Conservation (phyloP, 30 jellyfish, hydroid and myxozoan species). For the Mastigias papua region DNA sequence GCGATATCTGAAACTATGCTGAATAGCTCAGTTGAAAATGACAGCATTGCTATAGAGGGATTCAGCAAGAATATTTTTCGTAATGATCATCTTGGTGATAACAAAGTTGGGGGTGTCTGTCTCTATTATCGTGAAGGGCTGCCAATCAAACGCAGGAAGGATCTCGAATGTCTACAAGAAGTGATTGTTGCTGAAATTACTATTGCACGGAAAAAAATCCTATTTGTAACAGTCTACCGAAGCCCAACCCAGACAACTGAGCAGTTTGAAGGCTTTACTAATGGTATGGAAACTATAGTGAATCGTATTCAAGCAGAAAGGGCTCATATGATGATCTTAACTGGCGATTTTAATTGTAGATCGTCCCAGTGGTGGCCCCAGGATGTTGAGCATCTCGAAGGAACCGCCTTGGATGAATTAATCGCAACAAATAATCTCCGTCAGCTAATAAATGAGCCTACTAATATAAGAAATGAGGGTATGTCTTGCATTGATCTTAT, state of each 20-base stretch:
- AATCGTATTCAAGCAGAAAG: no score
- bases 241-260: no score
- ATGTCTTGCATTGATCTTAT: no score
- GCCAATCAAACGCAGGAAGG: conserved; percentile 13
- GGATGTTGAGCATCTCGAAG: conserved; percentile 28
- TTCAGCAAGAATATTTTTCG: not conserved
- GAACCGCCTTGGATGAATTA: conserved; percentile 41
- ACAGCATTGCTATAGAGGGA: not conserved
- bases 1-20: conserved; percentile 18
- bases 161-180: conserved; percentile 1
- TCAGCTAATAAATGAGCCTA: conserved; percentile 35
- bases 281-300: no score
- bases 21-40: not conserved
- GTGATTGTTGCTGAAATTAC: not conserved
- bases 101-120: not conserved
- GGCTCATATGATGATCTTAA: no score
- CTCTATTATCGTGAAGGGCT: conserved; percentile 1
- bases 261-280: no score
- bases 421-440: conserved; percentile 25
- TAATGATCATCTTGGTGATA: not conserved
- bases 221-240: not conserved
- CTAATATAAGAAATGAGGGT: conserved; percentile 46
- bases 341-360: no score
- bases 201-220: not conserved
- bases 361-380: no score